Conservation (phyloP, 2,797 vertebrate genomes). For the Microchirus variegatus region DNA sequence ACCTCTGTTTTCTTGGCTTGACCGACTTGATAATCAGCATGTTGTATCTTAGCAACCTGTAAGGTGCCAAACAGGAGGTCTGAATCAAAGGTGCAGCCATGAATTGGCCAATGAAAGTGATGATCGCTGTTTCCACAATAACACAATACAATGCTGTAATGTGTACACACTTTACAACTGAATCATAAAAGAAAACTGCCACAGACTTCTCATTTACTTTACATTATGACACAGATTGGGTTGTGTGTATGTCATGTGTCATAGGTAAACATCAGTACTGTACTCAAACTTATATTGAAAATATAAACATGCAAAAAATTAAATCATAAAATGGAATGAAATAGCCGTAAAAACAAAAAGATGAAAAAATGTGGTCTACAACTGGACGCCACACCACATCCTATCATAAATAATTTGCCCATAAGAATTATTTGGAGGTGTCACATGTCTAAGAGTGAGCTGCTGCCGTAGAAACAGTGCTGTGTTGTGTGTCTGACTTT, state of each 20-base stretch:
- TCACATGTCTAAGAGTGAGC: conserved; percentile 30
- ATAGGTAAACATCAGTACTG: no score
- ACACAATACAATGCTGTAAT: neutral
- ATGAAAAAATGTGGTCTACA: neutral
- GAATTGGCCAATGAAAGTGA: neutral
- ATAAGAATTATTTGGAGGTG: conserved; percentile 18
- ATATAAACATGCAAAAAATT: no score
- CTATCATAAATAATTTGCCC: conserved; percentile 11
- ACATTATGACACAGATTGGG: no score
- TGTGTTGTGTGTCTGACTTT: conserved; percentile 28
- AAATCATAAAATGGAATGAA: no score
- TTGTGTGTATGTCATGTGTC: no score
- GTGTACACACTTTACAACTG: no score
- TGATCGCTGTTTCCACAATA: neutral
- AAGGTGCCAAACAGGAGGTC: neutral
- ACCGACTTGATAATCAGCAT: no score
- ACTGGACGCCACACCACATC: neutral
- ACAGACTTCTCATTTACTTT: no score
- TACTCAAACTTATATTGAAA: no score
- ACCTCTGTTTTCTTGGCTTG: no score
- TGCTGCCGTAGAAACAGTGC: conserved; percentile 29
- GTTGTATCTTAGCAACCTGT: neutral
- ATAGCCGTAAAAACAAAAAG: neutral
- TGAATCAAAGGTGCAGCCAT: neutral
- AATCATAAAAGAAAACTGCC: no score